Conservation (phyloP, 2,888 invertebrate species). For the Syrphus vitripennis region DNA sequence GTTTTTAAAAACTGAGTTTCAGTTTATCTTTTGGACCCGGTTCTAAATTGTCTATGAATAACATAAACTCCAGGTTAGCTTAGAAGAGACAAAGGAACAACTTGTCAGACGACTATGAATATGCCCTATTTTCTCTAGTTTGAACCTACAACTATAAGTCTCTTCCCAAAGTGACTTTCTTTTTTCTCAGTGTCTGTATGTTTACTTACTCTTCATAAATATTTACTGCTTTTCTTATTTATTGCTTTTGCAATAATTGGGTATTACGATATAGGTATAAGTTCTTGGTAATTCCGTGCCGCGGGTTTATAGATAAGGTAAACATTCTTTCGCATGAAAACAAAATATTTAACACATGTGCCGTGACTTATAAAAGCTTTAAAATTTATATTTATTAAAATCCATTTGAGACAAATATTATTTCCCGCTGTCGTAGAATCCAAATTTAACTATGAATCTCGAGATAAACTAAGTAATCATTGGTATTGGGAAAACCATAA, state of each 20-base stretch:
- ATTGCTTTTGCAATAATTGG: slow-evolving; percentile 1
- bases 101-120: too few species aligned
- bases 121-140: too few species aligned
- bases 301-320: background rate
- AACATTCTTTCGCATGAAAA: slow-evolving; percentile 17
- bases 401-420: background rate
- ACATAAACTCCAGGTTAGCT: too few species aligned
- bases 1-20: too few species aligned
- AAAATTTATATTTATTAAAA: background rate
- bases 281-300: background rate
- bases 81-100: too few species aligned
- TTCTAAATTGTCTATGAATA: too few species aligned
- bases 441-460: too few species aligned
- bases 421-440: background rate
- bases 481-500: background rate
- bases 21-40: too few species aligned
- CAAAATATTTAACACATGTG: background rate
- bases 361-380: background rate
- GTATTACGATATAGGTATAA: background rate
- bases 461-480: background rate
- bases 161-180: background rate
- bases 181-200: background rate
- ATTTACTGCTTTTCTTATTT: background rate
- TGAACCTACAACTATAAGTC: too few species aligned
- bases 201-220: background rate